Base-by-base conservation (phyloP, 2,888 invertebrate species). In the Trilocha varians region DNA sequence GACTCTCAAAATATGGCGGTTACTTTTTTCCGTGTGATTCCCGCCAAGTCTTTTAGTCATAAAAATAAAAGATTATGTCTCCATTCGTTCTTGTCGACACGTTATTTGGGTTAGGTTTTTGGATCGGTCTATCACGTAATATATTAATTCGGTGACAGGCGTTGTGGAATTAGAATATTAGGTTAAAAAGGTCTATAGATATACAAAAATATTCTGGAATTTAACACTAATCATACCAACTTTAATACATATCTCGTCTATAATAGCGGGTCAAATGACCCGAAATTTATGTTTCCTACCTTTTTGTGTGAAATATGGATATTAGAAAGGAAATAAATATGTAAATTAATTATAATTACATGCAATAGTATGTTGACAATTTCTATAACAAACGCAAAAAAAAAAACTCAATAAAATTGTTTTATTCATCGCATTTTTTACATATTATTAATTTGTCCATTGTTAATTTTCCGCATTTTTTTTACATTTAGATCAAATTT, bases 191-290 rank as follows among this genome's bases (percentile, higher is more conserved):
- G n/a, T n/a, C n/a, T n/a, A n/a, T n/a, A n/a, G n/a, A n/a, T n/a
- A n/a, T n/a, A n/a, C n/a, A n/a, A n/a, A n/a, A n/a, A n/a, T n/a
- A n/a, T n/a, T n/a, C n/a, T n/a, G n/a, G n/a, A n/a, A n/a, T 11
- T 34, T 34, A 34, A 34, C 34, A 34, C 34, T 34, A 34, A 34
- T 11, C n/a, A 34, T 34, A 34, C 34, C n/a, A 34, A 34, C n/a
- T 13, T 34, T 34, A 34, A 6, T 34, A 34, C 13, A 34, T 38
- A 43, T 25, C 36, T 38, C 37, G 40, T 40, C 37, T 37, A 37
- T 15, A 11, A 43, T 42, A 40, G 34, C 40, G 39, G 39, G 40
- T 40, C 40, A 40, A 40, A 40, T 40, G 40, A 40, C 40, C 39
- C 40, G 40, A 40, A 40, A 40, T 40, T 35, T 40, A 40, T 13